Conservation (phyloP, 2,113 vertebrate species). For the western clawed frog (Xenopus tropicalis) region DNA sequence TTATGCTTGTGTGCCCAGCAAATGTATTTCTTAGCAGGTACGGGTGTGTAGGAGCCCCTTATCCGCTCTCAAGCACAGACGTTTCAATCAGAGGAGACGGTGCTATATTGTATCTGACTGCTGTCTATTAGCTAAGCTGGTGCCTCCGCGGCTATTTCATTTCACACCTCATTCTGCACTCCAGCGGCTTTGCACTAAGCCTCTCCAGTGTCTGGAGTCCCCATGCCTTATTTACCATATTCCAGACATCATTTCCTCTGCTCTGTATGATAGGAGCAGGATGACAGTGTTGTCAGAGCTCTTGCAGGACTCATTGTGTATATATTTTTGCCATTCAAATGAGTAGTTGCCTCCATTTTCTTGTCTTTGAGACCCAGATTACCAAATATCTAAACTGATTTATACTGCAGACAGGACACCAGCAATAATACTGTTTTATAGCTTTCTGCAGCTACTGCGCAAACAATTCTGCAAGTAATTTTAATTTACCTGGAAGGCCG, state of each 20-base stretch:
- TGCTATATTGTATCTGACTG: conserved; percentile 44
- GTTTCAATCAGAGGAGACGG: conserved; percentile 33
- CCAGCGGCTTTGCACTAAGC: conserved; percentile 35
- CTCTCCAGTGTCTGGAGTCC: conserved; percentile 43
- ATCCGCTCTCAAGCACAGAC: conserved; percentile 42
- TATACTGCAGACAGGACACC: too few relatives aligned
- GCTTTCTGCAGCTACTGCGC: too few relatives aligned
- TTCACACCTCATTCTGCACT: conserved; percentile 39
- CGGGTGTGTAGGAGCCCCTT: conserved; percentile 33
- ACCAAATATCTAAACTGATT: too few relatives aligned
- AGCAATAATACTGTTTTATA: too few relatives aligned
- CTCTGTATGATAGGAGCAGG: conserved; percentile 37
- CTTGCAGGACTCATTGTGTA: neutral
- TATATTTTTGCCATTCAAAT: too few relatives aligned
- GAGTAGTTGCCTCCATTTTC: too few relatives aligned
- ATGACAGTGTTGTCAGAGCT: conserved; percentile 27
- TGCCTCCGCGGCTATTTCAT: conserved; percentile 31
- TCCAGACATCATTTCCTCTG: conserved; percentile 35
- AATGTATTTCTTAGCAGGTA: conserved; percentile 45
- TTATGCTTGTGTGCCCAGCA: conserved; percentile 41
- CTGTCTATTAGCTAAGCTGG: conserved; percentile 31
- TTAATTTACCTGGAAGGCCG: too few relatives aligned
- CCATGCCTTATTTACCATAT: conserved; percentile 47
- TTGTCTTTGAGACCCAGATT: too few relatives aligned
- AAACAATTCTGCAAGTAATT: too few relatives aligned